These are phyloP conservation scores for Gadopsis bispinosus DNA, from an alignment of 2,797 vertebrate genomes.

Conservation along the genomic window DNA sequence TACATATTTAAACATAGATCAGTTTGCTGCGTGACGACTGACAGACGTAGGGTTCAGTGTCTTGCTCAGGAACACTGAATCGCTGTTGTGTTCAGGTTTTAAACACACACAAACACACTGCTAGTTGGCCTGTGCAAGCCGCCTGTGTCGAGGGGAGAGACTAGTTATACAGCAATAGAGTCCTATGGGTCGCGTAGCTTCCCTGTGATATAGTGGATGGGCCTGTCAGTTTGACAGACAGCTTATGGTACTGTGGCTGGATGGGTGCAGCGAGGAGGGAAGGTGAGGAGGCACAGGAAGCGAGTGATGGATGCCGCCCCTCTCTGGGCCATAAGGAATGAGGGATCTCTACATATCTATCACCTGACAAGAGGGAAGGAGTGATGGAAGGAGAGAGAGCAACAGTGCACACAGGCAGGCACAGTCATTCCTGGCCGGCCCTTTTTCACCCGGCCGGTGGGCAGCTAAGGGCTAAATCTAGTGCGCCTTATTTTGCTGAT, in stretches of 20 bases:
- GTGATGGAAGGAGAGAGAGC: conserved; percentile 12
- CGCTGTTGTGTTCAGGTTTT: conserved; percentile 8
- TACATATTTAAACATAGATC: conserved; percentile 11
- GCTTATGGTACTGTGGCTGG: conserved; percentile 62
- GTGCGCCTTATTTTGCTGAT: conserved; percentile 75
- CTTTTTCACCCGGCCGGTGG: conserved; percentile 8
- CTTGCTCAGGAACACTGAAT: neutral
- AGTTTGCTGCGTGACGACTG: conserved; percentile 15
- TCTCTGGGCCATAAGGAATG: conserved; percentile 78
- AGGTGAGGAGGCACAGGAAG: conserved; percentile 27
- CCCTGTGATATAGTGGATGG: conserved; percentile 79
- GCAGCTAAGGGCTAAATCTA: conserved; percentile 71
- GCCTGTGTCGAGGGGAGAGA: conserved; percentile 75
- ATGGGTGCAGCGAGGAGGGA: conserved; percentile 42
- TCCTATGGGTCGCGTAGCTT: conserved; percentile 69
- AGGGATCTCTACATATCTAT: conserved; percentile 80
- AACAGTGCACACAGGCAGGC: conserved; percentile 18
- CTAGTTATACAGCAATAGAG: conserved; percentile 84
- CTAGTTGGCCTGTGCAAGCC: conserved; percentile 40
- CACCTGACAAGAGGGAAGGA: conserved; percentile 60
- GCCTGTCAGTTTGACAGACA: conserved; percentile 78
- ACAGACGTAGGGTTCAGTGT: neutral
- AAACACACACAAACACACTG: conserved; percentile 18
- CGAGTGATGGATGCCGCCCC: conserved; percentile 80
- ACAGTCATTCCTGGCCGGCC: conserved; percentile 24